A percentile compares a stretch with the other conserved stretches of the same genome.
phyloP scores from a whole-genome alignment of 2,888 invertebrate genomes.

The Encarsia formosa region DNA sequence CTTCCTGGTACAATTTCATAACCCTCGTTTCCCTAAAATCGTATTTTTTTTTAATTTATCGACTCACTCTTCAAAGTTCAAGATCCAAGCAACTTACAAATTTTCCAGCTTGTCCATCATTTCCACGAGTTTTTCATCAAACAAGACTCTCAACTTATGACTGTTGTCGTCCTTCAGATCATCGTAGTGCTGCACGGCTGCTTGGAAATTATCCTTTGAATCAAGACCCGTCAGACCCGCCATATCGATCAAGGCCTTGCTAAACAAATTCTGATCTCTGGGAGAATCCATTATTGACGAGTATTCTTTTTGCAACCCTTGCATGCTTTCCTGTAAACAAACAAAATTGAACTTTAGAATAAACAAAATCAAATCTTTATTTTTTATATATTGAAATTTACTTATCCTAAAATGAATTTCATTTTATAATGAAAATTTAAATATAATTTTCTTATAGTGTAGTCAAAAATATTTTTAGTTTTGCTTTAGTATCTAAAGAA shows the following conservation, averaged over 20 bases:
- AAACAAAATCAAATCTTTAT: no score
- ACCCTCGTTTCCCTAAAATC: conserved; percentile 38
- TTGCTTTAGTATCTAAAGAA: no score
- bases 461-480: no score
- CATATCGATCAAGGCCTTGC: conserved; percentile 39
- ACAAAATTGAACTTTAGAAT: conserved; percentile 6
- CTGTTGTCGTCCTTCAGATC: conserved; percentile 35
- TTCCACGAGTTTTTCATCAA: conserved; percentile 29
- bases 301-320: conserved; percentile 38
- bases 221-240: conserved; percentile 25
- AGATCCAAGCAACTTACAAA: conserved; percentile 34
- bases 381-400: no score
- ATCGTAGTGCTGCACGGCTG: conserved; percentile 35
- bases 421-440: no score
- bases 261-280: conserved; percentile 37
- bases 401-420: no score
- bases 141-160: conserved; percentile 30
- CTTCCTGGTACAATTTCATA: conserved; percentile 31
- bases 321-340: conserved; percentile 39
- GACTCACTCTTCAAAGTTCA: no score
- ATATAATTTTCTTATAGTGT: no score
- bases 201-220: conserved; percentile 29
- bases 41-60: no score
- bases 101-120: conserved; percentile 23
- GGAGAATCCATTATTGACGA: conserved; percentile 24